Evolutionary conservation across 2,113 vertebrate genomes (phyloP).

Genomic region (Austrofundulus limnaeus): DNA sequence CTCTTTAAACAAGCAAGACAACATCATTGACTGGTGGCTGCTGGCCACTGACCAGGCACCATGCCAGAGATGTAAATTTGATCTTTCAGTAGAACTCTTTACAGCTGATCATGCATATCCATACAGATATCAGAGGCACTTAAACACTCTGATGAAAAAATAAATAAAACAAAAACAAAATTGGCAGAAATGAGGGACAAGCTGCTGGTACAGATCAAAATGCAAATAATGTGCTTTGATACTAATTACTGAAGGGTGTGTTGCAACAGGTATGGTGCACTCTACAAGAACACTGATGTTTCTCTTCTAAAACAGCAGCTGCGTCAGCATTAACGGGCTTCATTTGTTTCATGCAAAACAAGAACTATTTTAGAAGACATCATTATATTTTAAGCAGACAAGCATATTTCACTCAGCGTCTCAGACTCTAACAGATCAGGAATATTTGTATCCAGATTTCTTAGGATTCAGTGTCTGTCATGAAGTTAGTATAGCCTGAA

Average conservation of each 20-base stretch:
- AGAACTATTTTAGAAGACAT: no score
- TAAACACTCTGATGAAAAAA: neutral
- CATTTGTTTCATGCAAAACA: no score
- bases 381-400: no score
- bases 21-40: conserved; percentile 40
- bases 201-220: conserved; percentile 27
- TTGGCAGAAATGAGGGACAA: neutral
- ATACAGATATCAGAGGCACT: conserved; percentile 4
- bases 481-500: no score
- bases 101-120: conserved; percentile 22
- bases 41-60: conserved; percentile 16
- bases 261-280: conserved; percentile 8
- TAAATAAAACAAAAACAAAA: conserved; percentile 3
- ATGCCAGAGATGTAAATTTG: conserved; percentile 38
- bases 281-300: conserved; percentile 3
- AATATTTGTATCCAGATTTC: neutral
- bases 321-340: neutral
- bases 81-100: conserved; percentile 29
- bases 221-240: conserved; percentile 3
- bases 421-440: neutral
- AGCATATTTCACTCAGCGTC: no score
- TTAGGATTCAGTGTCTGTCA: no score
- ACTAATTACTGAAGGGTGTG: neutral
- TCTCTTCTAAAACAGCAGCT: conserved; percentile 14
- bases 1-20: conserved; percentile 32